Evolutionary conservation across 2,113 vertebrate species (phyloP).

Genomic region (Hippocampus mohnikei): DNA sequence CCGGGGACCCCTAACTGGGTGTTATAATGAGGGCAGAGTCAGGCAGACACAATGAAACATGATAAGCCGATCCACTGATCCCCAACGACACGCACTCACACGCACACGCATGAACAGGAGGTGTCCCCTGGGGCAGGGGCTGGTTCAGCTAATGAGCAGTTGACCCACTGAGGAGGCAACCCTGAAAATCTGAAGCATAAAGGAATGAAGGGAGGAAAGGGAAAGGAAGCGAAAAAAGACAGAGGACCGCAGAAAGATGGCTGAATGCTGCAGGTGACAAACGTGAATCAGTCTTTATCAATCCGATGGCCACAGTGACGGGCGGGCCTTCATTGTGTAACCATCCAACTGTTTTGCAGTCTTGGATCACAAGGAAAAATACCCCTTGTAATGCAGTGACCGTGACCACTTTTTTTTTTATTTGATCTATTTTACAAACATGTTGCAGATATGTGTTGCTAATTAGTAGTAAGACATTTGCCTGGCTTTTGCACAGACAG

Average conservation of each 20-base stretch:
- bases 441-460: no score
- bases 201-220: slow-evolving; percentile 19
- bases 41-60: slow-evolving; percentile 67
- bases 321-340: no score
- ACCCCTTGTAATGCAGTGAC: background rate
- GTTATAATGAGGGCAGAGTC: slow-evolving; percentile 66
- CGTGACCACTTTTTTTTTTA: background rate
- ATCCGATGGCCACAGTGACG: no score
- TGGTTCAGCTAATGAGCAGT: slow-evolving; percentile 70
- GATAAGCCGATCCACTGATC: slow-evolving; percentile 64
- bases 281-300: background rate
- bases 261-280: slow-evolving; percentile 21
- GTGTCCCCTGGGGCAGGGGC: slow-evolving; percentile 56
- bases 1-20: slow-evolving; percentile 65
- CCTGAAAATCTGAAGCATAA: slow-evolving; percentile 56
- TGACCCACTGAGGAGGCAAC: slow-evolving; percentile 64
- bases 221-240: background rate
- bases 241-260: slow-evolving; percentile 1
- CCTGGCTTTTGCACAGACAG: background rate
- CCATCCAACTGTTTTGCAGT: background rate
- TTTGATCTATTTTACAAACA: background rate
- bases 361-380: background rate
- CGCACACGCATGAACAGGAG: slow-evolving; percentile 34
- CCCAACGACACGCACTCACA: slow-evolving; percentile 22
- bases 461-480: background rate